A percentile compares a stretch with the other conserved stretches of the same genome.
Conservation (phyloP, 2,797 vertebrate genomes). For the Sorex maritimensis region DNA sequence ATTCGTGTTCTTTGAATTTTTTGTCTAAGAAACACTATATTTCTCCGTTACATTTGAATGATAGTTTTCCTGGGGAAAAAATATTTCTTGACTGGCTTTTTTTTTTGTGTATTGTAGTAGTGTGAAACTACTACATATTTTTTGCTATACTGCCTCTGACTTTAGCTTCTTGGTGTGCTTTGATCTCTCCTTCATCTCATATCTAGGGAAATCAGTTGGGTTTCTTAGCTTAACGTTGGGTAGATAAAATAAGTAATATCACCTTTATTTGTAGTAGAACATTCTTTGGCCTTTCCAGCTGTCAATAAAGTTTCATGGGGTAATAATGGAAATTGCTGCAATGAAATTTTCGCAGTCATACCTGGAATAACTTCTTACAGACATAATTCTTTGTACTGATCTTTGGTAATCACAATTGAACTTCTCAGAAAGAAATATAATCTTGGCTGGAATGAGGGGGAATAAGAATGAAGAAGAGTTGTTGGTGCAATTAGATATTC, state of each 20-base stretch:
- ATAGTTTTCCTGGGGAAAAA: too few species aligned
- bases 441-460: background rate
- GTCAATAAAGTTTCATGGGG: background rate
- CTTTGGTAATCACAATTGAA: background rate
- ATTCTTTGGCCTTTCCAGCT: background rate
- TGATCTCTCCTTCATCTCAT: background rate
- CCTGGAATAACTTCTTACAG: background rate
- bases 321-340: too few species aligned
- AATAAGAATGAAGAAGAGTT: background rate
- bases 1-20: too few species aligned
- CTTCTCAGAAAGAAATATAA: background rate
- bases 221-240: too few species aligned
- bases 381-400: background rate
- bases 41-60: too few species aligned
- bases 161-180: background rate
- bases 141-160: too few species aligned
- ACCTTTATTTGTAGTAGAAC: constrained; percentile 8
- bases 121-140: too few species aligned
- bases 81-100: too few species aligned
- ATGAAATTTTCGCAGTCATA: background rate
- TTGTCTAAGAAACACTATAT: too few species aligned
- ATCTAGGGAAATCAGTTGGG: background rate
- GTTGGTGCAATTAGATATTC: too few species aligned
- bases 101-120: too few species aligned
- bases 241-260: constrained; percentile 7